A percentile compares a stretch with the other conserved stretches of the same genome.
These are phyloP conservation scores for Brachionus koreanus DNA, from an alignment of 1,140 invertebrate species.

Conservation along the genomic window DNA sequence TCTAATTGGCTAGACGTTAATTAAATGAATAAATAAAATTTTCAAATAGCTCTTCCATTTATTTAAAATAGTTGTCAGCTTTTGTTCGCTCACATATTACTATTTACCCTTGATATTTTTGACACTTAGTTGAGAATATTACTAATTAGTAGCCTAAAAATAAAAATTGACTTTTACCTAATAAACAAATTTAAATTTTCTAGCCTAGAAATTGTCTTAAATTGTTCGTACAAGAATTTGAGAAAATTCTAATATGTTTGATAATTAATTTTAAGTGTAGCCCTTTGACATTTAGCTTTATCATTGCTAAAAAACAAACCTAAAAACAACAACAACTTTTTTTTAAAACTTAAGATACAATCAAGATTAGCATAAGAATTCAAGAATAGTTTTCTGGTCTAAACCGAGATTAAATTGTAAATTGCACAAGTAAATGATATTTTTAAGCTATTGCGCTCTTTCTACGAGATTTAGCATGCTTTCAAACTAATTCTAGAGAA, in stretches of 20 bases:
- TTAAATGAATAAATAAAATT: slow-evolving; percentile 1
- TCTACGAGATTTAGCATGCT: neutral
- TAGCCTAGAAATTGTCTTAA: too few relatives aligned
- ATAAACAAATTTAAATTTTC: too few relatives aligned
- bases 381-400: neutral
- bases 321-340: neutral
- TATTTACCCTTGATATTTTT: neutral
- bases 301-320: too few relatives aligned
- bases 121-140: neutral
- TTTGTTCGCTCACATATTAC: neutral
- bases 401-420: neutral
- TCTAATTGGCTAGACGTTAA: neutral
- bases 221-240: too few relatives aligned
- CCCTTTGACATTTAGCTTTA: too few relatives aligned
- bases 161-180: too few relatives aligned
- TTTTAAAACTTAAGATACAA: neutral
- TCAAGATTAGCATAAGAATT: neutral
- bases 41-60: neutral
- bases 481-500: neutral
- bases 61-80: neutral
- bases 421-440: neutral
- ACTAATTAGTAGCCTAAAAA: too few relatives aligned
- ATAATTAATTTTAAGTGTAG: too few relatives aligned
- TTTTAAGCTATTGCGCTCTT: neutral
- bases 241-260: too few relatives aligned